Evolutionary conservation across 2,888 invertebrate species (phyloP).

Genomic region (Phrixothrix hirtus): DNA sequence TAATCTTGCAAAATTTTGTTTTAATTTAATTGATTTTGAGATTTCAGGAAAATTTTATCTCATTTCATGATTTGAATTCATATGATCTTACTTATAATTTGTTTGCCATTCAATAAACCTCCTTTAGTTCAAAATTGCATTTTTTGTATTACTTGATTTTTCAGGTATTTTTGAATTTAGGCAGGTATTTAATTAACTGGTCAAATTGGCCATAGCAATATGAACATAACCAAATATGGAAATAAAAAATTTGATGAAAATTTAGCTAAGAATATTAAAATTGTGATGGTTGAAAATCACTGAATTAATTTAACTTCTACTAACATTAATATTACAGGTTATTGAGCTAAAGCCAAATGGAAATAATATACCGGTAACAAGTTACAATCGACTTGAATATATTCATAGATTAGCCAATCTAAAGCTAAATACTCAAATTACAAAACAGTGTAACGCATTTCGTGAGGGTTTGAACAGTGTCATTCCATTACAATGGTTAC

Average conservation of each 20-base stretch:
- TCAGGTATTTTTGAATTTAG: no score
- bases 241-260: neutral
- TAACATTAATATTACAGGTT: constrained; percentile 58
- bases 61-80: no score
- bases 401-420: constrained; percentile 95
- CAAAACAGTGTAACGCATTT: constrained; percentile 85
- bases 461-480: constrained; percentile 89
- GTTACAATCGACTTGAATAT: constrained; percentile 93
- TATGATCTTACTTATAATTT: no score
- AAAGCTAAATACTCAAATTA: constrained; percentile 89
- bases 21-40: no score
- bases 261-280: neutral
- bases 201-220: no score
- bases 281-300: neutral
- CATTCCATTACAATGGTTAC: constrained; percentile 88
- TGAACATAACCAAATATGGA: no score
- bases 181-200: no score
- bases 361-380: constrained; percentile 85
- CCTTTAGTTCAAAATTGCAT: no score
- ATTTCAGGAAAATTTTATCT: no score
- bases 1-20: no score
- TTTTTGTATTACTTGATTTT: no score
- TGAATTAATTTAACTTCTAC: neutral
- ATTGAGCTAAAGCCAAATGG: constrained; percentile 92
- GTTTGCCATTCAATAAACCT: no score